Evolutionary conservation across 2,113 vertebrate genomes (phyloP).

Genomic region (Malurus melanocephalus): DNA sequence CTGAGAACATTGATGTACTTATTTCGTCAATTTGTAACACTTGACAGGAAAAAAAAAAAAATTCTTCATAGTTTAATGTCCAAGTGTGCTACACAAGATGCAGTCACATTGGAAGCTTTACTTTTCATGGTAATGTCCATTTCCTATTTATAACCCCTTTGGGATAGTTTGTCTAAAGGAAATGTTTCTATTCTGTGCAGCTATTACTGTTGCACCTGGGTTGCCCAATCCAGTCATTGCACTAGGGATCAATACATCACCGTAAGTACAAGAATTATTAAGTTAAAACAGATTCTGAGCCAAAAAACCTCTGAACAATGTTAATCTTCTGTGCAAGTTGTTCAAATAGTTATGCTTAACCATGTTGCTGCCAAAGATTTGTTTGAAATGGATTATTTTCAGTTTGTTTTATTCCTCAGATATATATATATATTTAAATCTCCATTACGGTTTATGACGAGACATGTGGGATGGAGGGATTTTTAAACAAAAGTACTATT

Average conservation of each 20-base stretch:
- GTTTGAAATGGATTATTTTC: slow-evolving; percentile 67
- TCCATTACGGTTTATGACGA: slow-evolving; percentile 41
- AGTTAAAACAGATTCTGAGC: slow-evolving; percentile 77
- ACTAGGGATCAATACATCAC: slow-evolving; percentile 91
- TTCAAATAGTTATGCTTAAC: slow-evolving; percentile 73
- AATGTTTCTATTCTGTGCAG: slow-evolving; percentile 97
- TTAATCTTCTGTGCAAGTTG: slow-evolving; percentile 82
- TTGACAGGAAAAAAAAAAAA: slow-evolving; percentile 90
- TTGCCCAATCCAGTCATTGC: slow-evolving; percentile 83
- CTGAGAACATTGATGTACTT: slow-evolving; percentile 91
- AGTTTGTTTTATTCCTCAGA: slow-evolving; percentile 49
- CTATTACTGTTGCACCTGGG: slow-evolving; percentile 95
- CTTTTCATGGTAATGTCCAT: slow-evolving; percentile 86
- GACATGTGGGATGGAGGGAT: slow-evolving; percentile 35
- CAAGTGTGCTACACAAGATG: slow-evolving; percentile 86
- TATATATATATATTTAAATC: slow-evolving; percentile 54
- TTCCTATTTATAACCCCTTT: slow-evolving; percentile 93
- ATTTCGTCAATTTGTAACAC: slow-evolving; percentile 95
- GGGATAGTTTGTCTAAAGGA: slow-evolving; percentile 97
- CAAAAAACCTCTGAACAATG: slow-evolving; percentile 79
- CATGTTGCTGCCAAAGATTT: slow-evolving; percentile 76
- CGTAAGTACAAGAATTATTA: slow-evolving; percentile 83
- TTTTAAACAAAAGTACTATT: slow-evolving; percentile 52
- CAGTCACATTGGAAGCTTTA: slow-evolving; percentile 82
- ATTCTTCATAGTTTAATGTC: slow-evolving; percentile 90